Evolutionary conservation across 2,888 invertebrate species (phyloP).

Genomic region (Acronicta leporina): DNA sequence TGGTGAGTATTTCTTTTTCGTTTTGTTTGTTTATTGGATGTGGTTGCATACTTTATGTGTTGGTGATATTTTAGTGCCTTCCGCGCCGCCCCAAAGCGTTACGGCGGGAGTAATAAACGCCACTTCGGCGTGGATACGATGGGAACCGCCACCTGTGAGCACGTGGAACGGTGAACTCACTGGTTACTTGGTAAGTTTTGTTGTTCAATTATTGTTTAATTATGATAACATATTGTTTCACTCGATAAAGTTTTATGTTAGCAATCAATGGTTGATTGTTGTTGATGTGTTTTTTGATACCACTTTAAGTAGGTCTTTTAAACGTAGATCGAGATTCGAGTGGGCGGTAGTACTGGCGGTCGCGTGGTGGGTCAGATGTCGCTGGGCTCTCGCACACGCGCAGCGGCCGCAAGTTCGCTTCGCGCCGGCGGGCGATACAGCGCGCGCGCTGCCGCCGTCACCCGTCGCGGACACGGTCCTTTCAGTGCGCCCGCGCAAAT

Average conservation of each 20-base stretch:
- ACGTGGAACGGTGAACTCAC: conserved; percentile 94
- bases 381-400: conserved; percentile 96
- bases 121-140: conserved; percentile 94
- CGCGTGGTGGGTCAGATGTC: conserved; percentile 93
- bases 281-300: neutral
- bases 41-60: conserved; percentile 50
- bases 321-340: conserved; percentile 81
- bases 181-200: conserved; percentile 94
- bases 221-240: conserved; percentile 54
- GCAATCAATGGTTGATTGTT: conserved; percentile 11
- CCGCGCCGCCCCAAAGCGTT: conserved; percentile 93
- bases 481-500: conserved; percentile 94
- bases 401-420: conserved; percentile 96
- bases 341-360: conserved; percentile 75
- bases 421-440: conserved; percentile 95
- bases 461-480: conserved; percentile 96
- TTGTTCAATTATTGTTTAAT: conserved; percentile 56
- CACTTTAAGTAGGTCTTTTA: conserved; percentile 1
- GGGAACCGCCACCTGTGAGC: conserved; percentile 94
- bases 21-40: conserved; percentile 43
- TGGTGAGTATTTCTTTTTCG: conserved; percentile 78
- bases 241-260: conserved; percentile 57
- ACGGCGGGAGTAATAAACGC: conserved; percentile 94
- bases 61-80: conserved; percentile 90
- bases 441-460: conserved; percentile 96